These are phyloP conservation scores for Sarcoramphus papa DNA, from an alignment of 2,797 vertebrate species.

Conservation along the genomic window DNA sequence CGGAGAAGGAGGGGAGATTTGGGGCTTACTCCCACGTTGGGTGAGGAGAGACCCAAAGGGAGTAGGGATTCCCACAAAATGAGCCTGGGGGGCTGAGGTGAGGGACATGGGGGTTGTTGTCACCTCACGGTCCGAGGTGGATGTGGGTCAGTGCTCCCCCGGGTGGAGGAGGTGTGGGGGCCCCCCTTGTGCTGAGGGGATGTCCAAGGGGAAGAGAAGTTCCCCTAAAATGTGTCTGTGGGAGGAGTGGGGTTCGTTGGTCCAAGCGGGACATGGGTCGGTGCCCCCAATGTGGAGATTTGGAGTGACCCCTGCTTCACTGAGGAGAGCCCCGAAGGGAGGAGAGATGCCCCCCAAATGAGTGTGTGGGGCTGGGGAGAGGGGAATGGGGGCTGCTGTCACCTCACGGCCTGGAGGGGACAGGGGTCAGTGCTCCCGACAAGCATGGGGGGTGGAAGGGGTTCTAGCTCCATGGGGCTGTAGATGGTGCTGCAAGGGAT, in stretches of 20 bases:
- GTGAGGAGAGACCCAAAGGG: not conserved
- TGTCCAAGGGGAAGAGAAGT: not conserved
- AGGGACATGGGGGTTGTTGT: not conserved
- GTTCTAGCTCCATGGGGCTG: not conserved
- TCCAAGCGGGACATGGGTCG: not conserved
- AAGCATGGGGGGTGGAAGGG: not conserved
- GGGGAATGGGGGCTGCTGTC: not conserved
- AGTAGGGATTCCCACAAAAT: not conserved
- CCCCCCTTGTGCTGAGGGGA: not conserved
- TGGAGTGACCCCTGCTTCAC: not conserved
- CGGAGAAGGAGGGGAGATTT: not conserved
- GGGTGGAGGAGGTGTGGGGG: fast-evolving
- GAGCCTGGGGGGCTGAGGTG: not conserved
- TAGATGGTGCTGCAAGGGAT: not conserved
- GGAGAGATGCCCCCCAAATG: not conserved
- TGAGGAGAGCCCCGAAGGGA: not conserved
- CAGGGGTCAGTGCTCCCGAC: not conserved
- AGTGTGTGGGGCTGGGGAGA: not conserved
- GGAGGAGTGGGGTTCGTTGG: not conserved
- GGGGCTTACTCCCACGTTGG: not conserved
- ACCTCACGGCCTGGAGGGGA: not conserved
- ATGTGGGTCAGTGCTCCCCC: not conserved
- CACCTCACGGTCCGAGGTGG: not conserved
- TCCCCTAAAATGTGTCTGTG: not conserved
- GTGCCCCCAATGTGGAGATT: not conserved